phyloP scores from a whole-genome alignment of 2,113 vertebrate genomes.

The Hemiscyllium ocellatum region DNA sequence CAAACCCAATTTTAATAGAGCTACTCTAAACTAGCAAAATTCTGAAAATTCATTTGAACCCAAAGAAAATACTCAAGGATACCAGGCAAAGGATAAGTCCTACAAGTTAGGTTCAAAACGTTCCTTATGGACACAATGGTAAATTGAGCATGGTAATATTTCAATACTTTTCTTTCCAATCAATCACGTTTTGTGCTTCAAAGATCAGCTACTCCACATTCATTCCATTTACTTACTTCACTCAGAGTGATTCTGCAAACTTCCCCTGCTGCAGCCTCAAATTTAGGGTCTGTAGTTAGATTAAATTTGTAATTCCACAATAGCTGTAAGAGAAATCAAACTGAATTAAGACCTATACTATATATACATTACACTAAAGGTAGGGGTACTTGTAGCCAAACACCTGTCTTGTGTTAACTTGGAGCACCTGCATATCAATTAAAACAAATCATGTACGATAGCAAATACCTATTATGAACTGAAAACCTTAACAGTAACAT shows the following conservation, averaged over 20 bases:
- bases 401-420: background rate
- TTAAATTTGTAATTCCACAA: constrained; percentile 97
- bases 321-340: constrained; percentile 55
- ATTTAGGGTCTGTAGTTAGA: constrained; percentile 89
- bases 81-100: no score
- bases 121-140: background rate
- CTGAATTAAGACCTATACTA: background rate
- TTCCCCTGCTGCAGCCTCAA: constrained; percentile 88
- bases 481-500: background rate
- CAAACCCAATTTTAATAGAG: background rate
- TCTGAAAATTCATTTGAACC: background rate
- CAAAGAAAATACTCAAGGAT: background rate
- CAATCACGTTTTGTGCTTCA: background rate
- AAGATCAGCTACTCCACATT: background rate
- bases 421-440: background rate
- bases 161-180: background rate
- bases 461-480: background rate
- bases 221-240: constrained; percentile 61
- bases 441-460: background rate
- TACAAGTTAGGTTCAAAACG: background rate
- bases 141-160: background rate
- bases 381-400: background rate
- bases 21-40: background rate
- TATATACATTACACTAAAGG: background rate
- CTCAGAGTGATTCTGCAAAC: constrained; percentile 87